Percentiles rank a stretch among this genome's conserved stretches.
These are phyloP conservation scores for Alligator sinensis DNA, from an alignment of 2,113 vertebrate genomes.

Conservation along the genomic window DNA sequence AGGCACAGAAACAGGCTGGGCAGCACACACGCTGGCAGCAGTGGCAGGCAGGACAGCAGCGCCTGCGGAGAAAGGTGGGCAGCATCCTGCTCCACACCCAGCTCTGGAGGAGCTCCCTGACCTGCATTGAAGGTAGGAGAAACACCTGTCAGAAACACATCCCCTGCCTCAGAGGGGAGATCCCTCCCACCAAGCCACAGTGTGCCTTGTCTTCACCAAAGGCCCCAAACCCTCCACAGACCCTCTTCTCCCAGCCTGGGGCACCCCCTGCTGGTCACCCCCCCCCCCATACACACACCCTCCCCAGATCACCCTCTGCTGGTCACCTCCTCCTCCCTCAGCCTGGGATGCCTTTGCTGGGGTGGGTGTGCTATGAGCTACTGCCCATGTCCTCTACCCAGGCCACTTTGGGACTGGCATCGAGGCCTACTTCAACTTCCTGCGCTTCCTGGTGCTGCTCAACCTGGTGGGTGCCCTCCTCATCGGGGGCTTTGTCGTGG, in stretches of 20 bases:
- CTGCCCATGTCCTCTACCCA: constrained; percentile 35
- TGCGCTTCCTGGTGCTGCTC: constrained; percentile 88
- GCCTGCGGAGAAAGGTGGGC: background rate
- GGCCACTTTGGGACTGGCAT: constrained; percentile 91
- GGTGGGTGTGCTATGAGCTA: background rate
- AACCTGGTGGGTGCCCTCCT: constrained; percentile 85
- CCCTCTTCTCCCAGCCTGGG: too few relatives aligned
- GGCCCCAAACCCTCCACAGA: too few relatives aligned
- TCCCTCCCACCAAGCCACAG: too few relatives aligned
- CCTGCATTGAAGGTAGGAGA: background rate
- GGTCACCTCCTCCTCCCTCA: too few relatives aligned
- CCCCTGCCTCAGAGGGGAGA: too few relatives aligned
- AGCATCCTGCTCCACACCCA: background rate
- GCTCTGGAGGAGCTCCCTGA: background rate
- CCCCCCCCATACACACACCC: too few relatives aligned
- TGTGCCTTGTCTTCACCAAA: too few relatives aligned
- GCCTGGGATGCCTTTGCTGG: background rate
- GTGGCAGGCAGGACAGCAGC: background rate
- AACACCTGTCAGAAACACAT: too few relatives aligned
- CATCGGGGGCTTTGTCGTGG: constrained; percentile 79
- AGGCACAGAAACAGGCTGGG: background rate
- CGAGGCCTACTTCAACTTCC: constrained; percentile 87
- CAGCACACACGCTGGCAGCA: background rate
- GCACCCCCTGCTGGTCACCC: too few relatives aligned
- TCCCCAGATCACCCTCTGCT: too few relatives aligned